Percentiles rank a stretch among this genome's conserved stretches.
Evolutionary conservation across 2,797 vertebrate species (phyloP).

Genomic region (Eremophila alpestris): DNA sequence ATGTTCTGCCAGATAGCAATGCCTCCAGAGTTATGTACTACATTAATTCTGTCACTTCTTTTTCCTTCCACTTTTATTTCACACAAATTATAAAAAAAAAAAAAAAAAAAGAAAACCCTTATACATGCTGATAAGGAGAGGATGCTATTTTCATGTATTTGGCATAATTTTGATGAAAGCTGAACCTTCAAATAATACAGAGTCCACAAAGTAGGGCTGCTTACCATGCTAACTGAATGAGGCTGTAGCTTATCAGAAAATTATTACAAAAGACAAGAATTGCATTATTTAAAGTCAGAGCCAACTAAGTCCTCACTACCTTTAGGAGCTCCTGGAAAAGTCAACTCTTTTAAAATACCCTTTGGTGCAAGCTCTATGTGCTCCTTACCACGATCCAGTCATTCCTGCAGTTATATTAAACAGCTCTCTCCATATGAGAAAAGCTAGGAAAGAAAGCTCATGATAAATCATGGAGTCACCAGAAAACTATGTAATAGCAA

Average conservation of each 20-base stretch:
- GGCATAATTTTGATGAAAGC: background rate
- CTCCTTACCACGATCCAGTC: background rate
- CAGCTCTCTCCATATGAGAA: background rate
- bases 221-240: background rate
- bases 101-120: background rate
- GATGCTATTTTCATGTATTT: background rate
- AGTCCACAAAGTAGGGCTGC: background rate
- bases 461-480: background rate
- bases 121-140: background rate
- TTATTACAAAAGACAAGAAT: background rate
- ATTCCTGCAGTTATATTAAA: background rate
- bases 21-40: slow-evolving; percentile 9
- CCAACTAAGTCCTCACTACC: background rate
- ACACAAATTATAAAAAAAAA: background rate
- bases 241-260: background rate
- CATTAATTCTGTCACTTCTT: slow-evolving; percentile 48
- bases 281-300: background rate
- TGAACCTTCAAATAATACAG: background rate
- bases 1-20: slow-evolving; percentile 27
- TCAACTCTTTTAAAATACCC: background rate
- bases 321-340: background rate
- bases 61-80: slow-evolving; percentile 13
- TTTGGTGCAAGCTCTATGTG: background rate
- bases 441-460: background rate
- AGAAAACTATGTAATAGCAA: background rate